Percentiles rank a stretch among this genome's conserved stretches.
These are phyloP conservation scores for Polypterus senegalus DNA, from an alignment of 2,113 vertebrate genomes.

Conservation along the genomic window DNA sequence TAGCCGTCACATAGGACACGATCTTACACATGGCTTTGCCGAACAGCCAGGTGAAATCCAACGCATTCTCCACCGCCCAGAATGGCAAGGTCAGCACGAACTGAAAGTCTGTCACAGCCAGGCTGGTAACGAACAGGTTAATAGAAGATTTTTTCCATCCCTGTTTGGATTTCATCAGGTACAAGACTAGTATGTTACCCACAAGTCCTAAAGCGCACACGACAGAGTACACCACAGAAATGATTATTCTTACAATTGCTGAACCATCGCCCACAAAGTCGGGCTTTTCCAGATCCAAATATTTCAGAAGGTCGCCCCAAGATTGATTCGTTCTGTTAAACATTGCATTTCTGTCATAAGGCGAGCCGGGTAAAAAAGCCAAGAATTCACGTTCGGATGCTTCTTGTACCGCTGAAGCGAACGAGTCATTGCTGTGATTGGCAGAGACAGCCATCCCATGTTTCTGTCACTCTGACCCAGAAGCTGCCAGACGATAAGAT, in stretches of 20 bases:
- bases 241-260: conserved; percentile 53
- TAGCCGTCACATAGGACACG: conserved; percentile 76
- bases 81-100: conserved; percentile 88
- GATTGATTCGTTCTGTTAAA: conserved; percentile 53
- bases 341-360: conserved; percentile 30
- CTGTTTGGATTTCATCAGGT: conserved; percentile 78
- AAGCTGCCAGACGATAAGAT: background rate
- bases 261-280: conserved; percentile 54
- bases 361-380: conserved; percentile 17
- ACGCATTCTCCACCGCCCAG: conserved; percentile 87
- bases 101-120: conserved; percentile 88
- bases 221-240: conserved; percentile 77
- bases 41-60: conserved; percentile 90
- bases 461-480: background rate
- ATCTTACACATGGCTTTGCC: conserved; percentile 91
- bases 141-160: conserved; percentile 86
- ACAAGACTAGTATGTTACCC: conserved; percentile 81
- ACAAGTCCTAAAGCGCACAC: conserved; percentile 83
- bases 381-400: conserved; percentile 18
- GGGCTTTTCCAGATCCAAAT: conserved; percentile 32
- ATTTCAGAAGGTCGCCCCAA: conserved; percentile 33
- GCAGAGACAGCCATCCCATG: conserved; percentile 37
- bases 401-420: conserved; percentile 35
- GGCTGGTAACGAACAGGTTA: conserved; percentile 82
- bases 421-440: conserved; percentile 25